These are phyloP conservation scores for Himalopsyche anomala DNA, from an alignment of 2,888 invertebrate genomes.

Conservation along the genomic window DNA sequence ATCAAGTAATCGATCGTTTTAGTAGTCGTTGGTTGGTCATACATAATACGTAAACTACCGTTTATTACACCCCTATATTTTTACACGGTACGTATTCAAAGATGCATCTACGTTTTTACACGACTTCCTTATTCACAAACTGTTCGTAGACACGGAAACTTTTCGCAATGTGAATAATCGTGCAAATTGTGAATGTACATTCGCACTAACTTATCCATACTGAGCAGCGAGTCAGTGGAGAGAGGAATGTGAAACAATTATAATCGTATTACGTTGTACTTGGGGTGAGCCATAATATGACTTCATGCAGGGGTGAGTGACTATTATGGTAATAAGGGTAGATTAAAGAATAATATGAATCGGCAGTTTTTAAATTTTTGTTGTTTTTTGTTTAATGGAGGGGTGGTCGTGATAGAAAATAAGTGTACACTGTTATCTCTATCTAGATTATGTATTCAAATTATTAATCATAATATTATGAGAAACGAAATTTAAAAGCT, in stretches of 20 bases:
- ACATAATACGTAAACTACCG: too few species aligned
- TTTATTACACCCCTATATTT: too few species aligned
- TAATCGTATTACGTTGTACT: conserved; percentile 60
- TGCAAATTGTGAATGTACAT: conserved; percentile 23
- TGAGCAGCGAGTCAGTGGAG: background rate
- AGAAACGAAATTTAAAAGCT: too few species aligned
- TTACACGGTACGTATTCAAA: background rate
- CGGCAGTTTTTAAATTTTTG: conserved; percentile 21
- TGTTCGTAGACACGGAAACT: background rate
- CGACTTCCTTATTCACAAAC: conserved; percentile 4
- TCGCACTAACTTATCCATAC: conserved; percentile 35
- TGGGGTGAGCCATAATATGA: conserved; percentile 44
- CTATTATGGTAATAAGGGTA: conserved; percentile 40
- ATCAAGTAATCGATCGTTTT: too few species aligned
- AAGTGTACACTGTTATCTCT: background rate
- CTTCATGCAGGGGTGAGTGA: conserved; percentile 27
- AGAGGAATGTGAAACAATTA: conserved; percentile 59
- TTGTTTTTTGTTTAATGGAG: conserved; percentile 10
- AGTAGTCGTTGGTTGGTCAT: too few species aligned
- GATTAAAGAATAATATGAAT: conserved; percentile 38
- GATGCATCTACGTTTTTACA: conserved; percentile 18
- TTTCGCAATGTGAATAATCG: background rate
- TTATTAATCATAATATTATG: too few species aligned
- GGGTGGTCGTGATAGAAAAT: background rate
- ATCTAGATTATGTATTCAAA: background rate